Evolutionary conservation across 2,113 vertebrate genomes (phyloP), one percentile per base, ranked within the genome.

Genomic region (Amazona guildingii): DNA sequence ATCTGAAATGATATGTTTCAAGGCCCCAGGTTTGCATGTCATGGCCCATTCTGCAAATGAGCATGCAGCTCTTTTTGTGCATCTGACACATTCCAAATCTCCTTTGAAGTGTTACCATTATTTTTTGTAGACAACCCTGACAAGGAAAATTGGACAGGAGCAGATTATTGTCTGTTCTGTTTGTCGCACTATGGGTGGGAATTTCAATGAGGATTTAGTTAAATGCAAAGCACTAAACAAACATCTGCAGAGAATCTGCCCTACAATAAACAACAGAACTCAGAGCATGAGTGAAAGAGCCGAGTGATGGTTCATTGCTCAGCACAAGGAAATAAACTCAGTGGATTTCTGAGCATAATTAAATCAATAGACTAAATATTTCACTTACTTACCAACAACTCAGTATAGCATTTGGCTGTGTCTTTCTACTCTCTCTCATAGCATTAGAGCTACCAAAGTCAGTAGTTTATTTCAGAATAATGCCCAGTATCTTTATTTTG

Each of bases 181-280:
- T 73, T 43, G 41, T 16, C 2, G 3, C 48, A 17, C 18, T 7
- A 6, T 0, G 16, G 54, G 41, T 49, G 49, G 39, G 28, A 49
- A 35, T 68, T 75, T 76, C 73, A 51, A 25, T 9, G 7, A 61
- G 64, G 73, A 69, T 59, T 67, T 64, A 79, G 51, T 41, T 61
- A 43, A 87, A 33, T 20, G 35, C 72, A 81, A 86, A 92, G 85
- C 68, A 17, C 52, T 64, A 74, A 79, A 46, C 77, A 92, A 97
- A 96, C 62, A 83, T 62, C 46, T 70, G 75, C 54, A 77, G 80
- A 92, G 49, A 84, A 87, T 92, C 82, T 93, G 76, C 52, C 83
- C 63, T 61, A 25, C 25, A 63, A 55, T 19, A 78, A 91, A 90
- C 67, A 92, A 82, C 59, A 88, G 44, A 55, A 54, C 51, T 52